Percentiles rank a stretch among this genome's conserved stretches.
Evolutionary conservation across 1,140 invertebrate species (phyloP).

Genomic region (Frieseomelitta varia): DNA sequence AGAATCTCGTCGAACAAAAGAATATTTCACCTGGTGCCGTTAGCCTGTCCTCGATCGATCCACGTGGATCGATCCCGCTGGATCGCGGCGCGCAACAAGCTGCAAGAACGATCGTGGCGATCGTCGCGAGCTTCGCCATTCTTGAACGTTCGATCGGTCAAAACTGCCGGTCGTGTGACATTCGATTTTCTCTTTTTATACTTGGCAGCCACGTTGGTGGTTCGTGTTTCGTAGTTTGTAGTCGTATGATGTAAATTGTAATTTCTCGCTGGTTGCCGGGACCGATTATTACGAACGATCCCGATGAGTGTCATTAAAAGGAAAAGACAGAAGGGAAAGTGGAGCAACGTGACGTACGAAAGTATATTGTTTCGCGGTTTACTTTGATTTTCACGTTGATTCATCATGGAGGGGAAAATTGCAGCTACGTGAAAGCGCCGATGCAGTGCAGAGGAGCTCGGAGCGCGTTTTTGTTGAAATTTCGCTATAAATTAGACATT

Average conservation of each 20-base stretch:
- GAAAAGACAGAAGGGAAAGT: conserved; percentile 66
- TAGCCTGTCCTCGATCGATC: conserved; percentile 2
- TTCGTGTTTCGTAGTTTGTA: not conserved
- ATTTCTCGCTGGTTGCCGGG: conserved; percentile 44
- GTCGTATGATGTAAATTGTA: conserved; percentile 63
- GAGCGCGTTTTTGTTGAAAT: not conserved
- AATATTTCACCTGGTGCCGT: conserved; percentile 50
- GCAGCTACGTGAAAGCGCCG: conserved; percentile 13
- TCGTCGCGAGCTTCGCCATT: conserved; percentile 54
- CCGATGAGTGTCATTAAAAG: conserved; percentile 64
- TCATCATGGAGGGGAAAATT: conserved; percentile 2
- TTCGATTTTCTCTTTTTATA: conserved; percentile 65
- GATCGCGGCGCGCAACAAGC: conserved; percentile 20
- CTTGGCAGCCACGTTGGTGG: not conserved
- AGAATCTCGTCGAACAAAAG: not conserved
- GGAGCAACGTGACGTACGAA: conserved; percentile 61
- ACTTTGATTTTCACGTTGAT: conserved; percentile 55
- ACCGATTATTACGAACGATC: conserved; percentile 54
- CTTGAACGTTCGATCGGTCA: conserved; percentile 48
- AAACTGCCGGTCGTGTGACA: conserved; percentile 46
- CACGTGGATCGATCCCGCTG: not conserved
- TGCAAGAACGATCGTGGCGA: conserved; percentile 52
- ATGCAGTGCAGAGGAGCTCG: not conserved
- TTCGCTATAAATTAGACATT: not conserved
- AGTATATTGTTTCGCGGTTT: conserved; percentile 62